A percentile compares a stretch with the other conserved stretches of the same genome.
These are phyloP conservation scores for Apoda limacodes DNA, from an alignment of 2,888 invertebrate genomes.

Conservation along the genomic window DNA sequence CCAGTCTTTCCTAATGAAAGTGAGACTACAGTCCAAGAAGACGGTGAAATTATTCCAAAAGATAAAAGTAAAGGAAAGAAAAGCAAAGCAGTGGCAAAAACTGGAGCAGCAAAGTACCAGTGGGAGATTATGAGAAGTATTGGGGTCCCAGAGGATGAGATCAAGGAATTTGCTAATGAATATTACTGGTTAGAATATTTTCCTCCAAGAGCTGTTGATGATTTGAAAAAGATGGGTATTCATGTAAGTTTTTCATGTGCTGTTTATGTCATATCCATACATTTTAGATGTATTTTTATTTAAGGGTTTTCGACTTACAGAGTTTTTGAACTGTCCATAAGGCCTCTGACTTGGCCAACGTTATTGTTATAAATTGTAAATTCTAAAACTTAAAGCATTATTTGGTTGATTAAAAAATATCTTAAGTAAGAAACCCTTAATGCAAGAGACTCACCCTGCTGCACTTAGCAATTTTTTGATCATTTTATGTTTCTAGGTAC, in stretches of 20 bases:
- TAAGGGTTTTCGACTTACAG: slow-evolving; percentile 6
- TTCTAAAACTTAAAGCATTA: no score
- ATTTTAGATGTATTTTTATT: slow-evolving; percentile 8
- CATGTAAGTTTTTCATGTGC: slow-evolving; percentile 72
- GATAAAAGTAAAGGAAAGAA: slow-evolving; percentile 85
- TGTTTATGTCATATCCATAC: slow-evolving; percentile 6
- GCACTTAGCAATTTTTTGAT: no score
- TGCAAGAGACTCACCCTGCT: no score
- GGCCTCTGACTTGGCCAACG: no score
- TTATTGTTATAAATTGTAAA: no score
- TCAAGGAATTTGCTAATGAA: slow-evolving; percentile 90
- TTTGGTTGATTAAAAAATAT: no score
- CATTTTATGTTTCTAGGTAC: no score
- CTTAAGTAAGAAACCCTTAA: no score
- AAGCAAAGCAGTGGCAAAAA: slow-evolving; percentile 95
- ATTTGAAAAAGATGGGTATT: slow-evolving; percentile 90
- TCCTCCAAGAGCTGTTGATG: slow-evolving; percentile 88
- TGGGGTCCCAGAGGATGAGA: slow-evolving; percentile 91
- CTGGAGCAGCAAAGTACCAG: slow-evolving; percentile 90
- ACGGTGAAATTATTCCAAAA: slow-evolving; percentile 73
- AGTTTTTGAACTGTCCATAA: no score
- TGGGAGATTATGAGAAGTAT: slow-evolving; percentile 99
- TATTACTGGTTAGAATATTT: slow-evolving; percentile 97
- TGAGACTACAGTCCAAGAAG: slow-evolving; percentile 58
- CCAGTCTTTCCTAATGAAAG: slow-evolving; percentile 85